Evolutionary conservation across 1,140 invertebrate species (phyloP).

Genomic region (Kradibia gibbosae): DNA sequence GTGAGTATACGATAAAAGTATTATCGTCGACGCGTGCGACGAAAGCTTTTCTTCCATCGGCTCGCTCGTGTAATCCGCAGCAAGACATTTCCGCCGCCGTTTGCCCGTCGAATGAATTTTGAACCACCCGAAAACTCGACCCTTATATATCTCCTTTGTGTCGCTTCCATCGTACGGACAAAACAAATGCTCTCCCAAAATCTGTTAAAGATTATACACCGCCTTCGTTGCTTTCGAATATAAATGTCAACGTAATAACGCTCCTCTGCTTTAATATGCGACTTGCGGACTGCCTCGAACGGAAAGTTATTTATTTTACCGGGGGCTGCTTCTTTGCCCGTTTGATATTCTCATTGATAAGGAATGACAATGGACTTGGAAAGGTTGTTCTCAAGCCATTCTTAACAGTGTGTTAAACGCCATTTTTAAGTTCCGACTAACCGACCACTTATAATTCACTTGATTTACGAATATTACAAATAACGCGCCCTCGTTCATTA

Average conservation of each 20-base stretch:
- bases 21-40: constrained; percentile 30
- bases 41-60: neutral
- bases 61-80: constrained; percentile 25
- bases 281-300: neutral
- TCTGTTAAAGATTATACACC: neutral
- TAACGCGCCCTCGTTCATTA: too few species aligned
- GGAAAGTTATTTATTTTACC: neutral
- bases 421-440: too few species aligned
- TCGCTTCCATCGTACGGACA: neutral
- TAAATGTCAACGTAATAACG: neutral
- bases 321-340: neutral
- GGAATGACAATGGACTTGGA: neutral
- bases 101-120: constrained; percentile 3
- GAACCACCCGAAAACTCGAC: constrained; percentile 1
- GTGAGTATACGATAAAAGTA: constrained; percentile 39
- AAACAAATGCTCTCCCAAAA: neutral
- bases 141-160: neutral
- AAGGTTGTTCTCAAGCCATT: too few species aligned
- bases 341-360: constrained; percentile 2
- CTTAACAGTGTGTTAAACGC: too few species aligned
- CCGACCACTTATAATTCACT: too few species aligned
- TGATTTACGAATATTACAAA: too few species aligned
- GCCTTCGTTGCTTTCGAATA: neutral
- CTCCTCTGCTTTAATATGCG: neutral
- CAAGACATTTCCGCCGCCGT: constrained; percentile 7